These are phyloP conservation scores for Leucophora obtusa DNA, from an alignment of 2,888 invertebrate genomes.

Conservation along the genomic window DNA sequence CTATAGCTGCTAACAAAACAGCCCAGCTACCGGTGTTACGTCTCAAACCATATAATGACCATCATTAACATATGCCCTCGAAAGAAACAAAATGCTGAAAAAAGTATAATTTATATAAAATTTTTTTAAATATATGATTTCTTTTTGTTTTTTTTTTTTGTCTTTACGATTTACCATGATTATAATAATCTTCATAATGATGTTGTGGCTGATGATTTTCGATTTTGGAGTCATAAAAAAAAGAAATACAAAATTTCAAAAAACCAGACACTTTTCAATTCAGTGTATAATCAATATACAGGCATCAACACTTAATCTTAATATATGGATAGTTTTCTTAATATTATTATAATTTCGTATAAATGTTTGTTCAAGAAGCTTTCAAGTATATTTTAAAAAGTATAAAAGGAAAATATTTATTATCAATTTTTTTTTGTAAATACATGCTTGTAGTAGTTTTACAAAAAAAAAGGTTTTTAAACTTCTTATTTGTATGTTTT, in stretches of 20 bases:
- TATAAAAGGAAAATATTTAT: too few relatives aligned
- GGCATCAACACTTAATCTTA: conserved; percentile 54
- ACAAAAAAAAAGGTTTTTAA: too few relatives aligned
- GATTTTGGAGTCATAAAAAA: conserved; percentile 36
- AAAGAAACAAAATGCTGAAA: conserved; percentile 26
- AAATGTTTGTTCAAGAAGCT: not conserved
- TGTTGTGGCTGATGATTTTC: conserved; percentile 30
- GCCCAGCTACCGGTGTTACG: conserved; percentile 62
- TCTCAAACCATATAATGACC: conserved; percentile 61
- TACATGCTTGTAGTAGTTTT: too few relatives aligned
- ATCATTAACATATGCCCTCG: conserved; percentile 65
- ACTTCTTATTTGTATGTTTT: too few relatives aligned
- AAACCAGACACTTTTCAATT: conserved; percentile 17
- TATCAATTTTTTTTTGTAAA: too few relatives aligned
- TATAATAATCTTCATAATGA: conserved; percentile 41
- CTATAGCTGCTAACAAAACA: conserved; percentile 11
- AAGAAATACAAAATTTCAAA: conserved; percentile 22
- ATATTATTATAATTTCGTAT: not conserved
- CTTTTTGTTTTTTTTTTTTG: conserved; percentile 10
- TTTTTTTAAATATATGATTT: conserved; percentile 36
- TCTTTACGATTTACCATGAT: conserved; percentile 29
- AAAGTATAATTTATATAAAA: conserved; percentile 48
- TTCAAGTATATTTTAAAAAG: not conserved
- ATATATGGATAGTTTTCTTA: conserved; percentile 8
- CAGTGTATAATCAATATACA: conserved; percentile 49